A percentile compares a stretch with the other conserved stretches of the same genome.
Evolutionary conservation across 2,797 vertebrate species (phyloP).

Genomic region (Telmatherina bonti): DNA sequence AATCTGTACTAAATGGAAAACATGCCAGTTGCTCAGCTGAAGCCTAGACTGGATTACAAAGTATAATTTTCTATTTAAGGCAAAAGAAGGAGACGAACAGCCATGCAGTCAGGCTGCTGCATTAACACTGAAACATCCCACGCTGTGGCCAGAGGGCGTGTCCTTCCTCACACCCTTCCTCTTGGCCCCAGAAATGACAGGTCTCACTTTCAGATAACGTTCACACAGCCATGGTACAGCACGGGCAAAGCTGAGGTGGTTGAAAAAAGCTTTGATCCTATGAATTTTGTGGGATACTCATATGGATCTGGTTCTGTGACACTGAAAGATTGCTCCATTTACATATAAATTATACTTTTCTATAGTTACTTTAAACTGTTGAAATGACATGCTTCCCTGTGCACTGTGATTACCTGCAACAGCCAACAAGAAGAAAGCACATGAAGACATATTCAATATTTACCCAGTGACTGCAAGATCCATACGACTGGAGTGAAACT

Average conservation of each 20-base stretch:
- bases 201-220: conserved; percentile 27
- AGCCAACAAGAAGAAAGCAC: background rate
- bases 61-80: background rate
- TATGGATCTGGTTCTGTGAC: too few species aligned
- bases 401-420: background rate
- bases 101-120: background rate
- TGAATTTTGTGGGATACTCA: background rate
- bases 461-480: background rate
- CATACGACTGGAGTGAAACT: background rate
- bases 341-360: background rate
- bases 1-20: conserved; percentile 1
- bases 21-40: conserved; percentile 9
- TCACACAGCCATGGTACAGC: background rate
- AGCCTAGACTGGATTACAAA: conserved; percentile 1
- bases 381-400: background rate
- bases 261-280: background rate
- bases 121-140: conserved; percentile 25
- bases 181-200: conserved; percentile 30
- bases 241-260: background rate
- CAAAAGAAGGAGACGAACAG: conserved; percentile 17
- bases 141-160: conserved; percentile 62
- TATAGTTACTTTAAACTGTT: background rate
- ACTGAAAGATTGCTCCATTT: background rate
- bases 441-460: background rate
- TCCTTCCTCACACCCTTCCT: conserved; percentile 68